Conservation (phyloP, 2,113 vertebrate genomes). For the Ranitomeya variabilis region DNA sequence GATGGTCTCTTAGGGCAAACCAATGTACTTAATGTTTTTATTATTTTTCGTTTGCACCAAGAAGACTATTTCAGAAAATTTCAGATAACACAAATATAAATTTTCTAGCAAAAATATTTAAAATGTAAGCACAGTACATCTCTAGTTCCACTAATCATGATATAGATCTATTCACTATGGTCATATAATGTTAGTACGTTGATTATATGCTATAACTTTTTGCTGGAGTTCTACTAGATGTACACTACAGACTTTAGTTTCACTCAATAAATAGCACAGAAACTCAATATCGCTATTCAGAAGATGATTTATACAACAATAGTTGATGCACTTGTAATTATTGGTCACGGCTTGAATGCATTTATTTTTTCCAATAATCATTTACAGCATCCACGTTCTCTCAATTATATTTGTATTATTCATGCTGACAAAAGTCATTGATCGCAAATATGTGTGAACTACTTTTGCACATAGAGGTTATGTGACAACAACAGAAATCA, state of each 20-base stretch:
- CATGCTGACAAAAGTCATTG: background rate
- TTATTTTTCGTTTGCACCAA: no score
- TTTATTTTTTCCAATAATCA: slow-evolving; percentile 7
- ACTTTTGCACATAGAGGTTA: background rate
- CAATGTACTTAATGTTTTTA: no score
- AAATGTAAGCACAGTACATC: background rate
- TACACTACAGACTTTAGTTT: background rate
- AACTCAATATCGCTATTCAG: background rate
- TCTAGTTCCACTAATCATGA: background rate
- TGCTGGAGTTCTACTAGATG: background rate
- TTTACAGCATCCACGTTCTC: background rate
- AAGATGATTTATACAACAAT: slow-evolving; percentile 17
- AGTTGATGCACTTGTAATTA: slow-evolving; percentile 17
- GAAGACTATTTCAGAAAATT: background rate
- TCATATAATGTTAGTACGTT: background rate
- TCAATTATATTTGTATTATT: background rate
- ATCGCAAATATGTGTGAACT: background rate
- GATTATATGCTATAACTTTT: background rate
- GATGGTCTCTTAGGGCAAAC: no score
- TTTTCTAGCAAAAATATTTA: background rate
- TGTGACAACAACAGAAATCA: background rate
- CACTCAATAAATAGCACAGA: background rate
- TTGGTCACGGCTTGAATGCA: slow-evolving; percentile 7
- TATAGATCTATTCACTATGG: background rate
- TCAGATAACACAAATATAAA: background rate